Evolutionary conservation across 2,888 invertebrate species (phyloP).

Genomic region (Limnephilus lunatus): DNA sequence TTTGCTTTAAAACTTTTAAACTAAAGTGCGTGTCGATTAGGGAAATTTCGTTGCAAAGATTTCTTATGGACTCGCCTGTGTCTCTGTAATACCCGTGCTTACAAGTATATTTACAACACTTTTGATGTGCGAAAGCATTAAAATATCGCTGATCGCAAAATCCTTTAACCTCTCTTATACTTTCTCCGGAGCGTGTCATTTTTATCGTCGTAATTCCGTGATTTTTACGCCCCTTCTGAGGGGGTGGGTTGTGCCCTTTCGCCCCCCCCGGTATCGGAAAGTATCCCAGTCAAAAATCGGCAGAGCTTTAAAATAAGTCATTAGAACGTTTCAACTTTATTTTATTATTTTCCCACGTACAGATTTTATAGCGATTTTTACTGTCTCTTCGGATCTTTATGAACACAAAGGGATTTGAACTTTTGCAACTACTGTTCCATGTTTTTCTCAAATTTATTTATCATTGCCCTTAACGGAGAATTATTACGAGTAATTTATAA

Average conservation of each 20-base stretch:
- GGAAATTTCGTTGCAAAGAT: not conserved
- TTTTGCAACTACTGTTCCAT: conserved; percentile 2
- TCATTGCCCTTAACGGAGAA: not conserved
- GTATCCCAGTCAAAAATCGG: not conserved
- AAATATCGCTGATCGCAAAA: conserved; percentile 9
- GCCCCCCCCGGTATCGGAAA: not conserved
- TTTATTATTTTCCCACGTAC: not conserved
- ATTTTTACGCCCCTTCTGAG: conserved; percentile 8
- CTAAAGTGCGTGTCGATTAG: not conserved
- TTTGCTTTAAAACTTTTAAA: not conserved
- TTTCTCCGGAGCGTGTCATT: conserved; percentile 7
- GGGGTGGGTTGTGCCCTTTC: not conserved
- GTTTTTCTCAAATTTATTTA: not conserved
- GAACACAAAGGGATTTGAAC: not conserved
- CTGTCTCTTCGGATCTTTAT: not conserved
- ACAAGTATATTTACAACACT: not conserved
- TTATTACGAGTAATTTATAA: not conserved
- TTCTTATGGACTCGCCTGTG: not conserved
- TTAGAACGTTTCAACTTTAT: conserved; percentile 27
- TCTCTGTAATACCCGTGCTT: not conserved
- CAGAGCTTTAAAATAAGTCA: not conserved
- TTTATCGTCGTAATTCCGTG: conserved; percentile 27
- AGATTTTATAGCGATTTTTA: conserved; percentile 2
- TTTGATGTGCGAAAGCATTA: not conserved
- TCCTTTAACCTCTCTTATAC: not conserved